Conservation (phyloP, 2,797 vertebrate genomes). For the Peromyscus eremicus region DNA sequence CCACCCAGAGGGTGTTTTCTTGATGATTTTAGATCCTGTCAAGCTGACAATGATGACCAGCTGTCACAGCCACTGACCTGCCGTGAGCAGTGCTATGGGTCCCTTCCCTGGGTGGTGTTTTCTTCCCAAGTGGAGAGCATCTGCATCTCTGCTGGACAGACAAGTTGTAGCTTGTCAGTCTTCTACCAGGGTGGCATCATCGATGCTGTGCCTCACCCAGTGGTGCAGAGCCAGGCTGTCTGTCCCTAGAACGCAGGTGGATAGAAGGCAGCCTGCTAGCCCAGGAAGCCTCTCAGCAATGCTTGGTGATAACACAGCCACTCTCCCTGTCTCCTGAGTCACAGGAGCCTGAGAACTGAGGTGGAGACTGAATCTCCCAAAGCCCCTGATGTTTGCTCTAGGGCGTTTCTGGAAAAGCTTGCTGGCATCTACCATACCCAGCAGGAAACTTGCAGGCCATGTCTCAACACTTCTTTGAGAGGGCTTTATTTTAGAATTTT, state of each 20-base stretch:
- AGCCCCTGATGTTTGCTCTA: neutral
- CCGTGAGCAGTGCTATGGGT: neutral
- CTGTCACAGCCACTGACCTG: neutral
- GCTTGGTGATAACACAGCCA: neutral
- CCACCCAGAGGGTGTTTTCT: neutral
- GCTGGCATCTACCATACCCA: neutral
- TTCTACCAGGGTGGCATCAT: neutral
- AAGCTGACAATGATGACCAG: neutral
- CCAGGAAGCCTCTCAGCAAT: fast-evolving
- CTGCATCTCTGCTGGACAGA: neutral
- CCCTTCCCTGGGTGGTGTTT: neutral
- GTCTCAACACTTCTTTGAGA: neutral
- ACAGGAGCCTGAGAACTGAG: neutral
- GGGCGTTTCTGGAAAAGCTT: neutral
- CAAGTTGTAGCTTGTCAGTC: neutral
- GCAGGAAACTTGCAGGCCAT: neutral
- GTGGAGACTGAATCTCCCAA: neutral
- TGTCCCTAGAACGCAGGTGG: neutral
- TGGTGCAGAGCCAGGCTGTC: neutral
- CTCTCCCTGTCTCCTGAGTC: neutral
- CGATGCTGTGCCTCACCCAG: neutral
- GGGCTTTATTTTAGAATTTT: neutral
- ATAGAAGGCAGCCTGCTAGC: neutral
- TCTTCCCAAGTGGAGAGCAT: neutral
- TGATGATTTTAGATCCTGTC: neutral